Evolutionary conservation across 2,888 invertebrate species (phyloP), one percentile per base, ranked within the genome.

Genomic region (Rosalia funebris): DNA sequence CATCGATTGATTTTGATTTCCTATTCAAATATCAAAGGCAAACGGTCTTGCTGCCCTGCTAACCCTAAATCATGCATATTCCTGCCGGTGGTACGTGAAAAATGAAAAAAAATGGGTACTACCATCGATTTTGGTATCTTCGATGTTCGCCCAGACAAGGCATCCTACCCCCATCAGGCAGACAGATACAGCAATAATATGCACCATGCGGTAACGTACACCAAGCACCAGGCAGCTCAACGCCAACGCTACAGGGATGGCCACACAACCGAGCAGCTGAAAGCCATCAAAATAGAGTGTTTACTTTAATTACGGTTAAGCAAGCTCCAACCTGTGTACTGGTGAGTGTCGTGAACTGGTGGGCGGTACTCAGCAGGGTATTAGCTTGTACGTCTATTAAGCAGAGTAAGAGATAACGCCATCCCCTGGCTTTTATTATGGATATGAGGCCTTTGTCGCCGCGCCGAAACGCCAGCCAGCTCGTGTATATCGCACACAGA

Each of bases 331-430:
- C 89, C 86, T 90, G 90, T 68, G 90, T 87, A 75, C 89, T 89
- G 41, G 89, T 89, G 56, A 91, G 82, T 62, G 88, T 89, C 7
- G 91, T 91, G 76, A 86, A 90, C 71, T 87, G 87, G 81, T 93
- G 94, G 0, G 94, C 92, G 77, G 89, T 87, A 11, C 93, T 91
- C 62, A 94, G 85, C 62, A 94, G 82, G 79, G 90, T 94, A 77
- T 91, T 91, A 3, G 93, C 93, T 82, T 93, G 92, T n/a, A 95
- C 93, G 77, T 95, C 94, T 62, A 93, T 85, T 47, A 89, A 81
- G 20, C 93, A 91, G 10, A 94, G 85, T 66, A 93, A 81, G 62
- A 92, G 82, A 72, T 94, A 89, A 69, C 92, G 86, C 90, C 91
- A 92, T 76, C 89, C 91, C 78, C 90, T 86, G 75, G 86, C 85